Evolutionary conservation across 2,888 invertebrate species (phyloP), one percentile per base, ranked within the genome.

Genomic region (Halictus quadricinctus): DNA sequence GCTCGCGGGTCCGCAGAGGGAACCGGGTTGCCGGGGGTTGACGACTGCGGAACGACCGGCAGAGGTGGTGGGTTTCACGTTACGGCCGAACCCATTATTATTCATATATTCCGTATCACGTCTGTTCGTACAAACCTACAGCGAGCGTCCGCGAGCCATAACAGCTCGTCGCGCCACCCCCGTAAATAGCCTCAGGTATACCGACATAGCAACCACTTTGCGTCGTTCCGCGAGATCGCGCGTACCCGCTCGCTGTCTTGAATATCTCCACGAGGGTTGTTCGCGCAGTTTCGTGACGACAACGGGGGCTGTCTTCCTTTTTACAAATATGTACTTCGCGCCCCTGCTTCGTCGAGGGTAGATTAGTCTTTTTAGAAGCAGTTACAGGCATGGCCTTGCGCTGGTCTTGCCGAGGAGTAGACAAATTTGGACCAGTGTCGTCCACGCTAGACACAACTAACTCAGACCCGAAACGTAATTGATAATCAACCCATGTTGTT

Each of bases 71-170:
- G 91, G 88, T 92, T 90, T 90, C 90, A 92, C 92, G 91, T 92
- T 93, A 91, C 91, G 90, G 85, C 87, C 87, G 87, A 87, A 89
- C 91, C 64, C 94, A 94, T 94, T 94, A 94, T 94, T 94, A 94
- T 94, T 94, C 94, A 94, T 94, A 94, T 94, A 94, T 94, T 94
- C 94, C 91, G 91, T 92, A 93, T 94, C 94, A 94, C 93, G 94
- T 94, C 93, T 94, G 94, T 92, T 93, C 92, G 89, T 91, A 92
- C 91, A 91, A 92, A 92, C 91, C 92, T 90, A 91, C 90, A 91
- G 84, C 90, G 86, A 86, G 85, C 88, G 90, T 83, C 88, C 88
- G 81, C 90, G 86, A 78, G 85, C 89, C 88, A 81, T 89, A 90
- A 89, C 90, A 91, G 84, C 87, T 82, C 88, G 88, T 84, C 85